Percentiles rank a stretch among this genome's conserved stretches.
Evolutionary conservation across 2,113 vertebrate species (phyloP).

Genomic region (Phylloscopus trochilus): DNA sequence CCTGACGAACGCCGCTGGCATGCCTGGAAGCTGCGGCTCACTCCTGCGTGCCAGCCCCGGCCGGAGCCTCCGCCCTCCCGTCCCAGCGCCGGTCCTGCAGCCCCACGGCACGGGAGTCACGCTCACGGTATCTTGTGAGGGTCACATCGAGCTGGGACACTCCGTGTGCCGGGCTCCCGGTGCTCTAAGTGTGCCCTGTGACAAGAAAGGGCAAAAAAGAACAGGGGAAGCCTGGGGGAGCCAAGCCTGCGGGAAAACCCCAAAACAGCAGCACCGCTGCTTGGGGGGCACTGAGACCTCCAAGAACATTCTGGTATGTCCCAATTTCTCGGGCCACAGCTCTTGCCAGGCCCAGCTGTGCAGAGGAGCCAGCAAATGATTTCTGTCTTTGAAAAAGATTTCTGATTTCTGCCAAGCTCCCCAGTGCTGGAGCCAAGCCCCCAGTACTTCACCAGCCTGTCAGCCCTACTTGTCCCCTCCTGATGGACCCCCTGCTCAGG

Average conservation of each 20-base stretch:
- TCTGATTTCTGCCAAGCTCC: background rate
- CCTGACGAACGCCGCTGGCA: conserved; percentile 12
- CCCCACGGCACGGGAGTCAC: fast-evolving
- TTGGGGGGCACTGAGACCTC: background rate
- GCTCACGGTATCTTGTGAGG: fast-evolving
- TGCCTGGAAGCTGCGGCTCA: background rate
- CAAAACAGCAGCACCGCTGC: background rate
- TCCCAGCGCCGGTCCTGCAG: background rate
- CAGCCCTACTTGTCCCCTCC: background rate
- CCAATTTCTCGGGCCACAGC: fast-evolving
- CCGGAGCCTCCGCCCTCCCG: background rate
- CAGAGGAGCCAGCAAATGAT: background rate
- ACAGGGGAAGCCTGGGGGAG: background rate
- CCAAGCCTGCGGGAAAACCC: background rate
- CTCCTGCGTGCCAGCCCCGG: background rate
- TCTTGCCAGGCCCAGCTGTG: background rate
- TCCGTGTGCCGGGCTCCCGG: background rate
- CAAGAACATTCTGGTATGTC: fast-evolving
- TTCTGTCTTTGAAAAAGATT: no score
- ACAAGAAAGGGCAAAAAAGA: fast-evolving
- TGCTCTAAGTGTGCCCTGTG: fast-evolving
- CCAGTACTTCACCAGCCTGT: background rate
- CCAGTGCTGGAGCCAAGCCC: background rate
- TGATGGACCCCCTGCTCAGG: background rate
- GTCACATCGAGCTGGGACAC: background rate